Conservation (phyloP, 1,140 invertebrate genomes). For the Zelostemma sp. region DNA sequence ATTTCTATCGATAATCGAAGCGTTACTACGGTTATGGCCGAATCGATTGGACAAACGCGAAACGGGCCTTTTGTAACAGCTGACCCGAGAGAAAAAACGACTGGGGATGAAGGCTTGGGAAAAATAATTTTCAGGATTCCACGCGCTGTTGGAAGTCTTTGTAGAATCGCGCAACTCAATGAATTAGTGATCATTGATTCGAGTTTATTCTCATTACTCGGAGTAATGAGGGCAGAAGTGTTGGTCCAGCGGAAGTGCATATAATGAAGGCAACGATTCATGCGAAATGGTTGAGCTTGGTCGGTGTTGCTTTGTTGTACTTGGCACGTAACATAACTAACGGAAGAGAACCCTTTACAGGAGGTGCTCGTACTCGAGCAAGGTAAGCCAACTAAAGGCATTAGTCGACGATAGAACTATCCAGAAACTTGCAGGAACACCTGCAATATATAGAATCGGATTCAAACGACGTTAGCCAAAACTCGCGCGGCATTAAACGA, state of each 20-base stretch:
- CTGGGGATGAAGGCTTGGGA: too few relatives aligned
- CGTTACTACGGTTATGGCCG: constrained; percentile 27
- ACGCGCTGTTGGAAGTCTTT: constrained; percentile 4
- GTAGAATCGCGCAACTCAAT: constrained; percentile 17
- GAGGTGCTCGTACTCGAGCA: constrained; percentile 29
- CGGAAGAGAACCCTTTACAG: constrained; percentile 31
- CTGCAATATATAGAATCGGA: constrained; percentile 7
- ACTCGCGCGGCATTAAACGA: constrained; percentile 12
- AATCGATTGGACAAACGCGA: constrained; percentile 30
- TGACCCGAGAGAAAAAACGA: constrained; percentile 15
- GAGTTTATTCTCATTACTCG: constrained; percentile 27
- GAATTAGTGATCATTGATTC: constrained; percentile 32
- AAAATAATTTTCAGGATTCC: too few relatives aligned
- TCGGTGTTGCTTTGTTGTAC: constrained; percentile 53
- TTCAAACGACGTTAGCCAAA: constrained; percentile 5
- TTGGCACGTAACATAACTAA: constrained; percentile 40
- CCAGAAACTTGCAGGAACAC: background rate
- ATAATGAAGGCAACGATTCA: constrained; percentile 55
- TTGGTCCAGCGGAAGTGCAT: constrained; percentile 52
- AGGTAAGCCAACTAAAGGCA: constrained; percentile 30
- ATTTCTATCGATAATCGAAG: constrained; percentile 45
- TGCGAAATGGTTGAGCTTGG: constrained; percentile 56
- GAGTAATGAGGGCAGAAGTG: constrained; percentile 21
- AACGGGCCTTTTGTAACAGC: constrained; percentile 18
- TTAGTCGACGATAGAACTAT: constrained; percentile 7